Conservation (phyloP, 1,140 invertebrate species). For the Drosophila obscura region DNA sequence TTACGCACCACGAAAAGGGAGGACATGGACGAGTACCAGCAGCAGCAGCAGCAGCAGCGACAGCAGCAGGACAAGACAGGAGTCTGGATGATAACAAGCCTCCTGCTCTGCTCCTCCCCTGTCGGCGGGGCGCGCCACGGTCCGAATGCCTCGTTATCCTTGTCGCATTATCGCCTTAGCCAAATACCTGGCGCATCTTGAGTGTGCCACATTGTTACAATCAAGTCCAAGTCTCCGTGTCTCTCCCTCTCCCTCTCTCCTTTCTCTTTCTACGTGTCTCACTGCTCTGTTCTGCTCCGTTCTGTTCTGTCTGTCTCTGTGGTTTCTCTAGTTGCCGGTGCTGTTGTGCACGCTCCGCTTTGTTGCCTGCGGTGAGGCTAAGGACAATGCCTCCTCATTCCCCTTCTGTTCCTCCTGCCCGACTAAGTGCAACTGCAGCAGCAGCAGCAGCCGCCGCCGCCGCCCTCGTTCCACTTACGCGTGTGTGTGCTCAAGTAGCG, state of each 20-base stretch:
- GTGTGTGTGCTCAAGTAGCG: constrained; percentile 76
- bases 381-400: constrained; percentile 48
- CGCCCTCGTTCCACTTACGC: constrained; percentile 31
- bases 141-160: constrained; percentile 71
- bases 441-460: neutral
- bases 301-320: neutral
- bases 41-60: too few relatives aligned
- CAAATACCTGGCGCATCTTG: constrained; percentile 72
- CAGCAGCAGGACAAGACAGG: neutral
- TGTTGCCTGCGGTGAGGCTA: constrained; percentile 59
- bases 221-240: constrained; percentile 55
- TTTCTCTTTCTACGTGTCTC: constrained; percentile 21
- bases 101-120: constrained; percentile 1
- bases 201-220: constrained; percentile 76
- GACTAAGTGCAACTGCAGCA: too few relatives aligned
- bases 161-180: constrained; percentile 81
- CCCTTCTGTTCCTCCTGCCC: too few relatives aligned
- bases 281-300: constrained; percentile 5
- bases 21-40: neutral
- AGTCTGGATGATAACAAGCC: constrained; percentile 62
- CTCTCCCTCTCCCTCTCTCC: constrained; percentile 34
- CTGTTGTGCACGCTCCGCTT: constrained; percentile 68
- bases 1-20: constrained; percentile 58
- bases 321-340: constrained; percentile 3
- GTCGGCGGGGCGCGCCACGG: constrained; percentile 15